phyloP scores from a whole-genome alignment of 2,113 vertebrate genomes.

The Pollachius pollachius region DNA sequence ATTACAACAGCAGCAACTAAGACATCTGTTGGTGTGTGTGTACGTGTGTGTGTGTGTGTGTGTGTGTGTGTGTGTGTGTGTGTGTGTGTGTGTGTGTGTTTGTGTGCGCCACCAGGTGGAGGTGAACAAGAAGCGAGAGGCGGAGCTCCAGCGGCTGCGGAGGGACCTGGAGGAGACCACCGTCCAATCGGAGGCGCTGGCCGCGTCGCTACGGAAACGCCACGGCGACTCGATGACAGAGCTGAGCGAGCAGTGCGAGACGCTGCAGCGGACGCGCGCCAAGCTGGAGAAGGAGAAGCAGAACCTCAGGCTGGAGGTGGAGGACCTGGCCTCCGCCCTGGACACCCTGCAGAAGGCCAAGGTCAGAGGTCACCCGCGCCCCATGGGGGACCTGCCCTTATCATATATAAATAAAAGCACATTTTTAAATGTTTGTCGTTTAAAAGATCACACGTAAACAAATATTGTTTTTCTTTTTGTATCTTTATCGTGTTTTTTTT shows the following conservation, averaged over 20 bases:
- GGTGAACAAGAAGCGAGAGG: constrained; percentile 78
- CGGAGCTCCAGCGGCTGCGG: constrained; percentile 73
- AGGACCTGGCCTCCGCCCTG: constrained; percentile 67
- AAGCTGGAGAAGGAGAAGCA: constrained; percentile 82
- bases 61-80: background rate
- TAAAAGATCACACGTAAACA: too few relatives aligned
- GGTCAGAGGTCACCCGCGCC: constrained; percentile 39
- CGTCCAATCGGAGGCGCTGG: constrained; percentile 68
- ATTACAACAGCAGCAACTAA: too few relatives aligned
- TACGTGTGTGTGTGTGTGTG: background rate
- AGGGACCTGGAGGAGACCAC: constrained; percentile 77
- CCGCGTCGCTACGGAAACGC: constrained; percentile 65
- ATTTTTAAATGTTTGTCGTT: too few relatives aligned
- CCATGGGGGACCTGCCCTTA: too few relatives aligned
- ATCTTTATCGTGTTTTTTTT: too few relatives aligned
- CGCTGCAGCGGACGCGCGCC: constrained; percentile 71
- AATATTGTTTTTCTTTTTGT: too few relatives aligned
- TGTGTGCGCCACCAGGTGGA: constrained; percentile 62
- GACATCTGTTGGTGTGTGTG: too few relatives aligned
- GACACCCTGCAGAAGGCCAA: constrained; percentile 77
- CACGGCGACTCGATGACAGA: constrained; percentile 68
- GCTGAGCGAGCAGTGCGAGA: constrained; percentile 75
- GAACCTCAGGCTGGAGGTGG: constrained; percentile 75
- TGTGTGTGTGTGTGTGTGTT: background rate
- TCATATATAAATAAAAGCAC: too few relatives aligned